phyloP scores from a whole-genome alignment of 2,888 invertebrate genomes.

The Iphiclides podalirius region DNA sequence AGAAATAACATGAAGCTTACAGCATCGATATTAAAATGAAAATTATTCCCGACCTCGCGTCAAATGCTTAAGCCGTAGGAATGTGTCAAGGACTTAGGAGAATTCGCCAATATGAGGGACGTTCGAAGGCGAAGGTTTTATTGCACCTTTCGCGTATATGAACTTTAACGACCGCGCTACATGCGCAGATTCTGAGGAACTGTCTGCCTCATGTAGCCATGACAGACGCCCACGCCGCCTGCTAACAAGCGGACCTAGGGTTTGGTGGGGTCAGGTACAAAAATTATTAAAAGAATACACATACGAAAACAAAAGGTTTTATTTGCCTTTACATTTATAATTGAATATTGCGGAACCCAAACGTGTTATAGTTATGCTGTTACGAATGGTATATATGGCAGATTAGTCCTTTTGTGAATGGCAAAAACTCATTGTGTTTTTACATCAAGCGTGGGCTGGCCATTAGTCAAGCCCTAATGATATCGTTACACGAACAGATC shows the following conservation, averaged over 20 bases:
- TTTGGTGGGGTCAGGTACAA: no score
- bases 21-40: no score
- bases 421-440: slow-evolving; percentile 14
- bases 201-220: slow-evolving; percentile 14
- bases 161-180: slow-evolving; percentile 21
- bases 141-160: slow-evolving; percentile 20
- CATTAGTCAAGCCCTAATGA: slow-evolving; percentile 9
- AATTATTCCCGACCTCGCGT: no score
- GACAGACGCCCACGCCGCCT: slow-evolving; percentile 6
- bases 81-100: not conserved
- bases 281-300: no score
- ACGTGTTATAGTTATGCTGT: no score
- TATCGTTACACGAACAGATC: slow-evolving; percentile 8
- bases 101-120: slow-evolving; percentile 6
- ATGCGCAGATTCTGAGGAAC: slow-evolving; percentile 9
- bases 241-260: no score
- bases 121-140: slow-evolving; percentile 15
- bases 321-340: no score
- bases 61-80: not conserved
- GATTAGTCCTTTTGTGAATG: not conserved
- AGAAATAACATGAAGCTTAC: no score
- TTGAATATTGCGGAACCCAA: no score
- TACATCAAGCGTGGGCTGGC: not conserved
- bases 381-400: no score
- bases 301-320: no score